A percentile compares a stretch with the other conserved stretches of the same genome.
phyloP scores from a whole-genome alignment of 2,797 vertebrate genomes.

The Hippoglossus hippoglossus region DNA sequence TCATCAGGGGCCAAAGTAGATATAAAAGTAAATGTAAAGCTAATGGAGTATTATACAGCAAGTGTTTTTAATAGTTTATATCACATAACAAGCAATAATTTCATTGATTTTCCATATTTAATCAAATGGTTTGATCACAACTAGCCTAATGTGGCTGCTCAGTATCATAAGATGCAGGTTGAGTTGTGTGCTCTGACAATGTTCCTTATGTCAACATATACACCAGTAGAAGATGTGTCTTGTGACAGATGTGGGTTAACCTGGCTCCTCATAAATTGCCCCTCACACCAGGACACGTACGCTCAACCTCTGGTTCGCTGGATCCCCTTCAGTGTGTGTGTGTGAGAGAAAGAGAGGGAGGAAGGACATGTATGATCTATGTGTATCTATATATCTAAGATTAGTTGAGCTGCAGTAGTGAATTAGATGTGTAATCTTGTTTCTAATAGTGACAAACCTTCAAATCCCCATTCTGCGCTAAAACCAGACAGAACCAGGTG shows the following conservation, averaged over 20 bases:
- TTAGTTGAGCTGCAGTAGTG: conserved; percentile 28
- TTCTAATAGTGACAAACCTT: conserved; percentile 44
- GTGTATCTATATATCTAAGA: conserved; percentile 40
- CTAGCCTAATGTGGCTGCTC: neutral
- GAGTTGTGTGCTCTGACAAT: neutral
- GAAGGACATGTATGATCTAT: conserved; percentile 19
- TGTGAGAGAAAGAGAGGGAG: neutral
- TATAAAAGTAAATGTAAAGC: no score
- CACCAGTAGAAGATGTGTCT: neutral
- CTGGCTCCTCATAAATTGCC: conserved; percentile 2
- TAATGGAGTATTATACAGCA: neutral
- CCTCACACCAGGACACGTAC: neutral
- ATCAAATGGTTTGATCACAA: neutral
- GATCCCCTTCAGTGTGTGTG: conserved; percentile 6
- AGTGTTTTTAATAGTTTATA: neutral
- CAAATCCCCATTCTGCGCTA: conserved; percentile 44
- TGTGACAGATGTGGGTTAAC: no score
- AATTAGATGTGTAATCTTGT: conserved; percentile 55
- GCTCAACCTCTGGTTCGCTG: neutral
- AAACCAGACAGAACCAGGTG: conserved; percentile 24
- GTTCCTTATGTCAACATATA: neutral
- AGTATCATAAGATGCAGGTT: neutral
- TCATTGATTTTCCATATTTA: neutral
- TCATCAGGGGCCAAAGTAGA: no score
- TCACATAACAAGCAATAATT: neutral